phyloP scores from a whole-genome alignment of 2,113 vertebrate species.

The Condylura cristata region DNA sequence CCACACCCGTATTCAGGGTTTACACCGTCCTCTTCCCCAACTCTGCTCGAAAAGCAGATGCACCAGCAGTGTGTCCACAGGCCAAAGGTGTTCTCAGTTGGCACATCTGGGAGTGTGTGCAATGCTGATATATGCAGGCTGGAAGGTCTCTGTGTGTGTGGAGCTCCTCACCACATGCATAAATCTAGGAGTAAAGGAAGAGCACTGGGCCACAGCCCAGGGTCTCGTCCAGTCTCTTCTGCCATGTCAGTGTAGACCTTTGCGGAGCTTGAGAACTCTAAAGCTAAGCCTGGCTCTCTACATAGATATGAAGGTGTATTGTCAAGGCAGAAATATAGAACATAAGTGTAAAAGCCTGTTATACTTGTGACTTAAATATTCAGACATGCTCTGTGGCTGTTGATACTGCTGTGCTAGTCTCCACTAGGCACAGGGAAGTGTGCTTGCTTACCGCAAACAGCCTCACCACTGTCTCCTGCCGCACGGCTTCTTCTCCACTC shows the following conservation, averaged over 20 bases:
- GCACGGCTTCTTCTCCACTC: not conserved
- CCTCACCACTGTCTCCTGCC: not conserved
- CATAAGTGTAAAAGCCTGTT: not conserved
- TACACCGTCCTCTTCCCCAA: not conserved
- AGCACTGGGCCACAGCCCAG: accelerated
- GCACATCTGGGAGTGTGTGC: not conserved
- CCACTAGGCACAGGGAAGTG: not conserved
- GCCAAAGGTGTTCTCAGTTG: not conserved
- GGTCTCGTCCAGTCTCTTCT: not conserved
- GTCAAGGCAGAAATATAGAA: not conserved
- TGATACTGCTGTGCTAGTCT: not conserved
- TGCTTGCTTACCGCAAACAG: not conserved
- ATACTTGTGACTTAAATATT: not conserved
- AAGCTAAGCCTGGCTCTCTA: not conserved
- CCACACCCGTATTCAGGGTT: not conserved
- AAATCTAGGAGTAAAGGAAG: not conserved
- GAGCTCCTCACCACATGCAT: not conserved
- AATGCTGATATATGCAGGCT: not conserved
- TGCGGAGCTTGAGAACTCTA: not conserved
- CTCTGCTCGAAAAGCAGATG: not conserved
- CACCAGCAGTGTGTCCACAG: not conserved
- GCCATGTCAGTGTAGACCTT: not conserved
- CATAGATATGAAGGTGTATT: not conserved
- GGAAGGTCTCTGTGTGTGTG: not conserved
- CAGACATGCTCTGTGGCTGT: not conserved